phyloP scores from a whole-genome alignment of 2,888 invertebrate genomes.

The Ormia ochracea region DNA sequence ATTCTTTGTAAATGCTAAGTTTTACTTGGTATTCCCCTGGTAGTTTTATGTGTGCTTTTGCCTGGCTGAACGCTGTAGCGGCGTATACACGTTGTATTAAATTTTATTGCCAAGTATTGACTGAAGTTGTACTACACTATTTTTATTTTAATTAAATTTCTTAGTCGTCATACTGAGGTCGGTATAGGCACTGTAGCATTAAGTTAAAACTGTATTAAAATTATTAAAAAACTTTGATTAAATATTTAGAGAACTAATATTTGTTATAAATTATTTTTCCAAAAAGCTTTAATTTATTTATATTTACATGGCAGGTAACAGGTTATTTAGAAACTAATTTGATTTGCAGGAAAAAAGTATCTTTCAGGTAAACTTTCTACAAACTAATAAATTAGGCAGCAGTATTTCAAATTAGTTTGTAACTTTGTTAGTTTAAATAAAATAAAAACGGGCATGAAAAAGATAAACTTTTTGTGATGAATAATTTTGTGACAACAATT shows the following conservation, averaged over 20 bases:
- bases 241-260: constrained; percentile 25
- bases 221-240: constrained; percentile 44
- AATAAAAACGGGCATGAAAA: not conserved
- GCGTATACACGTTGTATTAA: not conserved
- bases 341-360: not conserved
- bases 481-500: not conserved
- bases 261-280: constrained; percentile 13
- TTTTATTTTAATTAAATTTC: too few relatives aligned
- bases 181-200: too few relatives aligned
- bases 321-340: constrained; percentile 2
- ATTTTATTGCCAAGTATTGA: too few relatives aligned
- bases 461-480: not conserved
- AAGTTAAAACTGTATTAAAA: too few relatives aligned
- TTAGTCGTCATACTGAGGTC: too few relatives aligned
- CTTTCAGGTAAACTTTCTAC: not conserved
- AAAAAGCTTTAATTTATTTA: not conserved
- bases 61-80: too few relatives aligned
- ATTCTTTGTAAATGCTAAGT: not conserved
- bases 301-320: constrained; percentile 1
- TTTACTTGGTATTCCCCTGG: not conserved
- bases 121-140: too few relatives aligned
- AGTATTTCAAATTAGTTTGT: constrained; percentile 10
- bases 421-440: not conserved
- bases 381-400: constrained; percentile 11
- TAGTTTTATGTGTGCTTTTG: not conserved